Evolutionary conservation across 2,797 vertebrate genomes (phyloP), one percentile per base, ranked within the genome.

Genomic region (Micropoecilia bifurca): DNA sequence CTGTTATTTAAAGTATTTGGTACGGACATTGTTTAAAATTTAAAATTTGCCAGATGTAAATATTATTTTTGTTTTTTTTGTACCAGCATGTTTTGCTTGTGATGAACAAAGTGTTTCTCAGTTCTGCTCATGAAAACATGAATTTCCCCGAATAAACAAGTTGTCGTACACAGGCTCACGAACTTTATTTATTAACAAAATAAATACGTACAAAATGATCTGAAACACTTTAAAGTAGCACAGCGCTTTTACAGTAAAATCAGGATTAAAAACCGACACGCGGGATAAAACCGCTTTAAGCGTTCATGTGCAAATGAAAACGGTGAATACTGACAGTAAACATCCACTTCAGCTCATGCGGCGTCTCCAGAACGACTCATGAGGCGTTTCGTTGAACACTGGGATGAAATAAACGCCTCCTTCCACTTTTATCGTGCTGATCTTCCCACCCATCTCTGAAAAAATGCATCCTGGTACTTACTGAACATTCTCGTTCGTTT

Each of bases 131-230:
- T 39, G 2, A 71, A 61, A 28, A 71, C 22, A 47, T 28, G 45
- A 46, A 47, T 41, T 30, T 14, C 28, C n/a, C 45, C 22, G 10
- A 66, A 80, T 39, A 33, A 79, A 71, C 55, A 33, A 5, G 14
- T 33, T 30, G 59, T 82, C 39, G 1, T 18, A 53, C 88, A 90
- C 90, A 79, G 80, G 53, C 76, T 87, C 79, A 90, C 79, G 76
- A 82, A 85, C 86, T 93, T 91, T 80, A 78, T 91, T 94, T 92
- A 93, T 91, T 94, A 91, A 90, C 85, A 95, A 96, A 96, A 95
- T 95, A 95, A 92, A 94, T 94, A 94, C 93, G 85, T 93, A 94
- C 91, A 95, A 79, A 86, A 85, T 85, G 88, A 91, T 92, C 85
- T 85, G 83, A 48, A 83, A 90, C 91, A 92, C 78, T 86, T 89